These are phyloP conservation scores for Spodoptera picta DNA, from an alignment of 2,888 invertebrate species.

Conservation along the genomic window DNA sequence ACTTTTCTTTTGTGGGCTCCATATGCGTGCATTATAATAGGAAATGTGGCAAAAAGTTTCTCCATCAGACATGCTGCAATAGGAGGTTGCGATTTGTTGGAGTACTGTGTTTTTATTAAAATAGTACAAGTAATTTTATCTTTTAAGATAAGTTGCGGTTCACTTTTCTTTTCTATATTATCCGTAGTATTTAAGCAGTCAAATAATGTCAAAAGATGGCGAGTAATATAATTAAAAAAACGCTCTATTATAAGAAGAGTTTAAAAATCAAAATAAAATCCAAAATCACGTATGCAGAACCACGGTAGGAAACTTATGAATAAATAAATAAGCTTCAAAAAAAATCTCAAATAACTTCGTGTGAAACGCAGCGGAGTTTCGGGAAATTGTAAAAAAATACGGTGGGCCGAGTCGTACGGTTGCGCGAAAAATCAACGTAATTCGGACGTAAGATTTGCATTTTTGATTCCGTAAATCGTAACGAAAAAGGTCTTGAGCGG, in stretches of 20 bases:
- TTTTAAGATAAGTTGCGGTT: no score
- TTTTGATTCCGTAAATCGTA: constrained; percentile 77
- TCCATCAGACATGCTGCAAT: not conserved
- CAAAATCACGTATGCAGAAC: constrained; percentile 38
- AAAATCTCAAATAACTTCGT: constrained; percentile 54
- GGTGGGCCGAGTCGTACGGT: constrained; percentile 32
- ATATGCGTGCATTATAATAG: constrained; percentile 11
- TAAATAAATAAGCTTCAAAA: constrained; percentile 53
- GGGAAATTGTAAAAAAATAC: constrained; percentile 43
- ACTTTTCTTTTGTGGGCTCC: constrained; percentile 21
- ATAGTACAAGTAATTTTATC: not conserved
- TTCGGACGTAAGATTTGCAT: constrained; percentile 74
- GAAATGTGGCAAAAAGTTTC: constrained; percentile 9
- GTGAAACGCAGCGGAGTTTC: constrained; percentile 53
- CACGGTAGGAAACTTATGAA: constrained; percentile 46
- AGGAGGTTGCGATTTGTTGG: not conserved
- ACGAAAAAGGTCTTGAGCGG: constrained; percentile 55
- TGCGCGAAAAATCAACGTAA: constrained; percentile 66
- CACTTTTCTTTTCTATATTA: no score
- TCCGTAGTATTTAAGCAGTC: no score
- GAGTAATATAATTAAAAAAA: not conserved
- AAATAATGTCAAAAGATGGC: no score
- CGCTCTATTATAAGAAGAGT: no score
- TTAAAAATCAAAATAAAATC: constrained; percentile 16
- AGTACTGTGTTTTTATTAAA: not conserved